Evolutionary conservation across 2,888 invertebrate species (phyloP), one percentile per base, ranked within the genome.

Genomic region (Dasypolia templi): DNA sequence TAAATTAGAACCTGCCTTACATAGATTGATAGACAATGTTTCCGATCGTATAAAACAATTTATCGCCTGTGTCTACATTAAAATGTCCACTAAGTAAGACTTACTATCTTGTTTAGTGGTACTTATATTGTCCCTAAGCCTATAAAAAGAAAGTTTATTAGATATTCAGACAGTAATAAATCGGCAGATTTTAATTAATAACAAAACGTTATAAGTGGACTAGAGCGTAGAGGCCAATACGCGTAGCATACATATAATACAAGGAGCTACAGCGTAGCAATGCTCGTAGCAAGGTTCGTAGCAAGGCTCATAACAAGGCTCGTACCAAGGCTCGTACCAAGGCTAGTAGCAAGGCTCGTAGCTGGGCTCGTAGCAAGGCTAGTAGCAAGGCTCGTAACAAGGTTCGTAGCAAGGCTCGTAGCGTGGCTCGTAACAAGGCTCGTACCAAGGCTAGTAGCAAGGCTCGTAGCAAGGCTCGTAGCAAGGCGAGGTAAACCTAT

Each of bases 241-340:
- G 26, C 53, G 61, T 62, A 80, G 73, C 39, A 22, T 1, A 7
- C 1, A n/a, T n/a, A n/a, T n/a, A n/a, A n/a, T n/a, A n/a, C n/a
- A n/a, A n/a, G n/a, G n/a, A 17, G 72, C 79, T 75, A 75, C 75
- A 73, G 59, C 75, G 75, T 75, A 75, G 75, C 80, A n/a, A 7
- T 0, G 0, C 6, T 32, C 80, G 80, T 75, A 75, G 75, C 80
- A 17, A 3, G 26, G 3, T n/a, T n/a, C n/a, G n/a, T n/a, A n/a
- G 75, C 80, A n/a, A 7, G 0, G 0, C 6, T 32, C 80, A 73
- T 75, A 75, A 80, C 80, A 17, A 3, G 26, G 3, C 6, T n/a
- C n/a, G n/a, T n/a, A n/a, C 80, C 80, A n/a, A 7, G 0, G 0
- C 6, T 32, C 80, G 80, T 75, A 75, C 80, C 80, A 17, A 3